Base-by-base conservation (phyloP, 1,140 invertebrate genomes). In the Anadara kagoshimensis region DNA sequence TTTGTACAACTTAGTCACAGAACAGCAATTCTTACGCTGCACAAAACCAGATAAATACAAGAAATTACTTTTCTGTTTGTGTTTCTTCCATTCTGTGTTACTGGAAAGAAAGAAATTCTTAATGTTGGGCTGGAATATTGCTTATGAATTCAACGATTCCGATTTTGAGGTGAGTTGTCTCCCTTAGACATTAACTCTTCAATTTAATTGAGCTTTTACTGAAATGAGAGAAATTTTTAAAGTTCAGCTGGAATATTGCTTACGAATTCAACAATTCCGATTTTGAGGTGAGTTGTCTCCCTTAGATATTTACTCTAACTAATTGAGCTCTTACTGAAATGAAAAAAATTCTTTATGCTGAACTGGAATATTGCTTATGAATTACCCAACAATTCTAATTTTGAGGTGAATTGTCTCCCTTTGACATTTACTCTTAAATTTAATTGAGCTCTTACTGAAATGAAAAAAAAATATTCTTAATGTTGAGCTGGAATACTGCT, bases 81-180 rank as follows among this genome's bases (percentile, higher is more conserved):
- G 87, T 66, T 91, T 88, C 80, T 90, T 91, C 81, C 90, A 91
- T 75, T 90, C 90, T 2, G 81, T 91, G n/a, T 75, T 91, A 18
- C 73, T 90, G 12, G 90, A 90, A 78, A 81, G 90, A 57, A 86
- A 84, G 69, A 90, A 90, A 75, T 91, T 91, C 83, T 80, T 89
- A 22, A 88, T 89, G 84, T 81, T 91, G n/a, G 90, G 90, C 14
- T 91, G 90, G 90, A 91, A 91, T 81, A 89, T 88, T 66, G 79
- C 83, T 8, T 91, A 91, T 73, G 94, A 94, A 84, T 97, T 96
- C 85, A 96, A 96, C 83, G 95, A 96, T 86, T 94, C 95, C 0
- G 95, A 97, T 87, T 96, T 96, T 90, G 94, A 96, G 89, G 94
- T 95, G 85, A 90, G 75, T 66, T 11, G 12, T 29, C 24, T 62